phyloP scores from a whole-genome alignment of 2,888 invertebrate genomes.

The Oegoconia quadripuncta region DNA sequence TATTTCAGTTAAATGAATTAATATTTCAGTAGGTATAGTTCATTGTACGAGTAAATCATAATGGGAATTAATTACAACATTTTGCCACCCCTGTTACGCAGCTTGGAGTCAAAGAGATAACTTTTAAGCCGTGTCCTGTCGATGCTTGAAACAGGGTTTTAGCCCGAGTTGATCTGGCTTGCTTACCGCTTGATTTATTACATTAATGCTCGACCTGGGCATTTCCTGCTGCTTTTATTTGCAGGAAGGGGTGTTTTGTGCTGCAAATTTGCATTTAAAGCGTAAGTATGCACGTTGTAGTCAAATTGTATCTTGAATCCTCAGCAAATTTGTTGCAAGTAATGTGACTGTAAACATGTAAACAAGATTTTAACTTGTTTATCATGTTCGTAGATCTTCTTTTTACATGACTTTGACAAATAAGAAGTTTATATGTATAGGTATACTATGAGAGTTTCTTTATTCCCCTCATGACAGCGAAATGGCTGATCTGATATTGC shows the following conservation, averaged over 20 bases:
- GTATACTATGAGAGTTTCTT: too few species aligned
- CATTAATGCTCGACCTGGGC: slow-evolving; percentile 5
- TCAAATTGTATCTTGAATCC: background rate
- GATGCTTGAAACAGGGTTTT: slow-evolving; percentile 8
- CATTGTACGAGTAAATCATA: too few species aligned
- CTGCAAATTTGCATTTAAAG: background rate
- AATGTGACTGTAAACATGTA: too few species aligned
- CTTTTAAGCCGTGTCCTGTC: slow-evolving; percentile 7
- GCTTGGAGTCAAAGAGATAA: slow-evolving; percentile 6
- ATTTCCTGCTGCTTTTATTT: background rate
- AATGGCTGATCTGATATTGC: too few species aligned
- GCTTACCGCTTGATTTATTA: slow-evolving; percentile 14
- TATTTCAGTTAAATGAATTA: too few species aligned
- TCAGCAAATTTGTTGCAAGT: too few species aligned
- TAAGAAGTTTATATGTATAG: too few species aligned
- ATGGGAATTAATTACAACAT: background rate
- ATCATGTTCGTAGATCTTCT: too few species aligned
- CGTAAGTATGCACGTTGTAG: background rate
- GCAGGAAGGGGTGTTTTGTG: background rate
- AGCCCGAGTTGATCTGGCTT: slow-evolving; percentile 5
- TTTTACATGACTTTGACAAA: too few species aligned
- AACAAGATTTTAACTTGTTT: too few species aligned
- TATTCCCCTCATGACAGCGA: too few species aligned
- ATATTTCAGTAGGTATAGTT: too few species aligned
- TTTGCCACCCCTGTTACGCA: background rate